These are phyloP conservation scores for Drosophila eugracilis DNA, from an alignment of 1,140 invertebrate species.

Conservation along the genomic window DNA sequence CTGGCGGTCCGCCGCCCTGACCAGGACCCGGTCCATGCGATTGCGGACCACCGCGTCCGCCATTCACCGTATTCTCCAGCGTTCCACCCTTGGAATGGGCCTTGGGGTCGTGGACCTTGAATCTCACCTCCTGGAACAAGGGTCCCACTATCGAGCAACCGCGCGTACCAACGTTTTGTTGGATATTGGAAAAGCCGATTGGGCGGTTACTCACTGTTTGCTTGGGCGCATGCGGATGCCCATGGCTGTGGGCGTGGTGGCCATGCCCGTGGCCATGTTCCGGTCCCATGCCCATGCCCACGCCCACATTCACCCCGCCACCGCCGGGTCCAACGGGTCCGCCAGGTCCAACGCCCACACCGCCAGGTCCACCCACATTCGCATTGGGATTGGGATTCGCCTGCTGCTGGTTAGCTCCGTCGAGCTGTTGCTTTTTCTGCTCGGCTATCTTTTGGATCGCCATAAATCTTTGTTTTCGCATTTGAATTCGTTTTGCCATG, in stretches of 20 bases:
- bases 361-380: slow-evolving; percentile 78
- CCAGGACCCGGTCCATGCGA: slow-evolving; percentile 67
- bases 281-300: slow-evolving; percentile 59
- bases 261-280: slow-evolving; percentile 85
- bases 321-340: slow-evolving; percentile 53
- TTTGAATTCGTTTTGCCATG: slow-evolving; percentile 97
- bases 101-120: slow-evolving; percentile 96
- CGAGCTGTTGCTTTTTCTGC: slow-evolving; percentile 92
- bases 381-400: slow-evolving; percentile 83
- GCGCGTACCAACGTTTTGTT: slow-evolving; percentile 85
- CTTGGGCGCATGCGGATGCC: slow-evolving; percentile 85
- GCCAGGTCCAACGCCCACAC: slow-evolving; percentile 57
- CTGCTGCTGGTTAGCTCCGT: slow-evolving; percentile 88
- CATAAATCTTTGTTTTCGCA: slow-evolving; percentile 95
- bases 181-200: slow-evolving; percentile 85
- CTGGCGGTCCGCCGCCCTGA: slow-evolving; percentile 68
- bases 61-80: slow-evolving; percentile 95
- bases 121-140: slow-evolving; percentile 96
- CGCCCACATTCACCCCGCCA: slow-evolving; percentile 35
- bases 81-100: slow-evolving; percentile 95
- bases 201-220: slow-evolving; percentile 85
- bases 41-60: slow-evolving; percentile 88
- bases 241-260: slow-evolving; percentile 85
- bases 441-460: slow-evolving; percentile 95
- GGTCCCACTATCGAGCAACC: slow-evolving; percentile 90